Base-by-base conservation (phyloP, 2,113 vertebrate genomes). In the Urocolius indicus region DNA sequence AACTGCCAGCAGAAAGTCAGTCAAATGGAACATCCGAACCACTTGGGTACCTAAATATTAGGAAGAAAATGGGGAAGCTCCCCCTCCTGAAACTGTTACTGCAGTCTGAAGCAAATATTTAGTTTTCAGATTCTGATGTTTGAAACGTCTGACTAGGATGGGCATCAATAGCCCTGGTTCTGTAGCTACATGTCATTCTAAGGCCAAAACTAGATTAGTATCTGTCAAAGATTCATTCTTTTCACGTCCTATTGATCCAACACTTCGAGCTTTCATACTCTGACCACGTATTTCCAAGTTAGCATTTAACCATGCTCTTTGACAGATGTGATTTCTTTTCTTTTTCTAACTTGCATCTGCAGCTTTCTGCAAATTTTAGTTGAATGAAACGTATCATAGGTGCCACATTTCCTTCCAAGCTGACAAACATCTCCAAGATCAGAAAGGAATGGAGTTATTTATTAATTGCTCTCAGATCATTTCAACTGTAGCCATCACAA, bases 131-230 rank as follows among this genome's bases (percentile, higher is more conserved):
- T 16, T 63, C 18, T 41, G 17, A 76, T 52, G n/a, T 62, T 61
- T 68, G 57, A 79, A 73, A 77, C 55, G 38, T 74, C 59, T 63
- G 49, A 67, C 74, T 48, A 89, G 38, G n/a, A 63, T n/a, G 48
- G 21, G 45, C 52, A 94, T 63, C 89, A 71, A 30, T 71, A 84
- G 84, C 58, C 62, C 85, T 67, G 51, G 63, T 41, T 85, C 58
- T 85, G 43, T 30, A 87, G 45, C 72, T 73, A 7, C 30, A 58
- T 1, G 1, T 43, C 85, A 73, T 48, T 90, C 27, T 66, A 69
- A 93, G 67, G 78, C 77, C 72, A 94, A 93, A 94, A 26, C 8
- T 68, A 78, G 72, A 90, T 89, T 92, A 88, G 11, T 86, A 88
- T 55, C 68, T 87, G 54, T 24, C n/a, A 8, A 38, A 80, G 51